A percentile compares a stretch with the other conserved stretches of the same genome.
These are phyloP conservation scores for Danionella cerebrum DNA, from an alignment of 2,113 vertebrate species.

Conservation along the genomic window DNA sequence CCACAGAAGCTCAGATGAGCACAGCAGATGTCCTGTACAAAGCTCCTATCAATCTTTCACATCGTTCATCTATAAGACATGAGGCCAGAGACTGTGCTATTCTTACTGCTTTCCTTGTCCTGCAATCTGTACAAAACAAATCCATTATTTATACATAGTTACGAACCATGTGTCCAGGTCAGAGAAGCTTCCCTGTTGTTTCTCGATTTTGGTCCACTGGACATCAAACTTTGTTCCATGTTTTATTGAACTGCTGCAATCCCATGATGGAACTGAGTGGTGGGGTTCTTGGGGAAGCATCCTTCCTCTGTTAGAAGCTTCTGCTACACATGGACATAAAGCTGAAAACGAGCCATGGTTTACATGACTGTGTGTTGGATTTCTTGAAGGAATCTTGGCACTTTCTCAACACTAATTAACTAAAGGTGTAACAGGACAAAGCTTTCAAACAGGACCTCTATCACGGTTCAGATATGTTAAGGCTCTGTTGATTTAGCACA, in stretches of 20 bases:
- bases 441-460: neutral
- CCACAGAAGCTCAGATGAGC: neutral
- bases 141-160: constrained; percentile 10
- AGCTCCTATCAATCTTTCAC: constrained; percentile 37
- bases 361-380: neutral
- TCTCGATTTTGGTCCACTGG: neutral
- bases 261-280: constrained; percentile 38
- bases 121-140: constrained; percentile 2
- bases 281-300: no score
- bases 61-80: constrained; percentile 36
- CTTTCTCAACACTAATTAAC: neutral
- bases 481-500: neutral
- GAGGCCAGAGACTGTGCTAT: constrained; percentile 8
- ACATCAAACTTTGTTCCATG: constrained; percentile 47
- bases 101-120: neutral
- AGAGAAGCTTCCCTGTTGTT: constrained; percentile 1
- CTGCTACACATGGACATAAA: neutral
- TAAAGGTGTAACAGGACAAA: neutral
- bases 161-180: constrained; percentile 16
- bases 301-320: no score
- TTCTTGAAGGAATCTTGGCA: neutral
- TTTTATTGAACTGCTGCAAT: constrained; percentile 57
- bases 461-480: neutral
- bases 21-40: constrained; percentile 9
- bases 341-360: neutral